phyloP scores from a whole-genome alignment of 2,888 invertebrate species.

The Diarsia brunnea region DNA sequence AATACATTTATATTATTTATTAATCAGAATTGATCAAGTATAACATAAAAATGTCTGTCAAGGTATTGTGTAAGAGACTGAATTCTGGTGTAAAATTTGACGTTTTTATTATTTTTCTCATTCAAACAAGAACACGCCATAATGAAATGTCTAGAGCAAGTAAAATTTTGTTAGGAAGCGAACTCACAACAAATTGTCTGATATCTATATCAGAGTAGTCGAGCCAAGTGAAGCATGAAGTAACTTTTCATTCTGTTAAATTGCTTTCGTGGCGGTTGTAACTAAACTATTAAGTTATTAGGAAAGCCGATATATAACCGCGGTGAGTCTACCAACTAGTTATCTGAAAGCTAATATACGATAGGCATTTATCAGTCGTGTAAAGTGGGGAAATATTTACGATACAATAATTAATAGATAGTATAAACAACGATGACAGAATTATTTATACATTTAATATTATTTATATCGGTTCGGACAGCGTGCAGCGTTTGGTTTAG shows the following conservation, averaged over 20 bases:
- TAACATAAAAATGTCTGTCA: background rate
- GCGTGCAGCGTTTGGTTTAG: slow-evolving; percentile 7
- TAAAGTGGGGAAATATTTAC: slow-evolving; percentile 38
- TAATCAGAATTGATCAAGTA: background rate
- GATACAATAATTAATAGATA: slow-evolving; percentile 41
- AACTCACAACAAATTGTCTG: slow-evolving; percentile 34
- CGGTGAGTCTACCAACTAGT: slow-evolving; percentile 36
- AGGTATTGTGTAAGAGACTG: background rate
- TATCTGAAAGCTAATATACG: slow-evolving; percentile 50
- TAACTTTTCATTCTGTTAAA: slow-evolving; percentile 61
- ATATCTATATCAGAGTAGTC: slow-evolving; percentile 25
- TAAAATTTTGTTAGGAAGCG: background rate
- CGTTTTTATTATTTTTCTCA: background rate
- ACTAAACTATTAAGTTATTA: slow-evolving; percentile 62
- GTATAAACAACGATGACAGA: slow-evolving; percentile 34
- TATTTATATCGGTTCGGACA: slow-evolving; percentile 27
- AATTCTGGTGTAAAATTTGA: background rate
- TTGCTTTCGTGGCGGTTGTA: slow-evolving; percentile 49
- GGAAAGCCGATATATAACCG: slow-evolving; percentile 48
- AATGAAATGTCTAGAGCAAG: background rate
- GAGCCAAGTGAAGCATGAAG: slow-evolving; percentile 52
- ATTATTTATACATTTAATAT: slow-evolving; percentile 29
- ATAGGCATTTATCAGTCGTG: slow-evolving; percentile 51
- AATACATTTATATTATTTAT: background rate
- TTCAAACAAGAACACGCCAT: background rate